These are phyloP conservation scores for Microhierax caerulescens DNA, from an alignment of 2,797 vertebrate species.

Conservation along the genomic window DNA sequence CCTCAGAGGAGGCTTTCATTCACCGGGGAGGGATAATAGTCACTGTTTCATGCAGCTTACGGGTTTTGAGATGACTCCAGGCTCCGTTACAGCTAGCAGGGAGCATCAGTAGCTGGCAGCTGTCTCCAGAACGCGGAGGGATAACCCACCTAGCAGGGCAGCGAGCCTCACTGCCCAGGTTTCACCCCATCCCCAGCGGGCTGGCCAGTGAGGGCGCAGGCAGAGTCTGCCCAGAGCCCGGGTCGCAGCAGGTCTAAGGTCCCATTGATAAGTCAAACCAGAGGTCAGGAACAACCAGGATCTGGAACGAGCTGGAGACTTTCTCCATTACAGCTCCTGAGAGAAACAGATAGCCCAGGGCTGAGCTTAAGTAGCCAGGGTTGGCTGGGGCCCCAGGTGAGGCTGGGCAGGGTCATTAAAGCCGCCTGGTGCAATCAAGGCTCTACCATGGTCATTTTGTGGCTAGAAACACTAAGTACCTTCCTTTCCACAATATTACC, in stretches of 20 bases:
- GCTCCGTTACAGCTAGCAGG: not conserved
- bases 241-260: not conserved
- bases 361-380: not conserved
- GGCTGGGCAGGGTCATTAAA: not conserved
- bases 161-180: accelerated
- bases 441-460: not conserved
- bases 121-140: accelerated
- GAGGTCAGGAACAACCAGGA: not conserved
- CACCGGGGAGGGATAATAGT: accelerated
- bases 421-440: too few species aligned
- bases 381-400: not conserved
- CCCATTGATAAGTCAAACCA: not conserved
- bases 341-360: accelerated
- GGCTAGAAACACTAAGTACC: not conserved
- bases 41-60: not conserved
- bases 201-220: not conserved
- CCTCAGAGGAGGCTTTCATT: not conserved
- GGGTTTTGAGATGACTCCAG: not conserved
- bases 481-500: not conserved
- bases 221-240: not conserved
- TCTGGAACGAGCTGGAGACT: accelerated
- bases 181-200: not conserved
- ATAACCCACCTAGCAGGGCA: not conserved
- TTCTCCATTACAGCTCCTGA: not conserved
- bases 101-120: not conserved